Evolutionary conservation across 92 coral and sea anemone genomes (phyloP).

Genomic region (Phenganax subtilis): DNA sequence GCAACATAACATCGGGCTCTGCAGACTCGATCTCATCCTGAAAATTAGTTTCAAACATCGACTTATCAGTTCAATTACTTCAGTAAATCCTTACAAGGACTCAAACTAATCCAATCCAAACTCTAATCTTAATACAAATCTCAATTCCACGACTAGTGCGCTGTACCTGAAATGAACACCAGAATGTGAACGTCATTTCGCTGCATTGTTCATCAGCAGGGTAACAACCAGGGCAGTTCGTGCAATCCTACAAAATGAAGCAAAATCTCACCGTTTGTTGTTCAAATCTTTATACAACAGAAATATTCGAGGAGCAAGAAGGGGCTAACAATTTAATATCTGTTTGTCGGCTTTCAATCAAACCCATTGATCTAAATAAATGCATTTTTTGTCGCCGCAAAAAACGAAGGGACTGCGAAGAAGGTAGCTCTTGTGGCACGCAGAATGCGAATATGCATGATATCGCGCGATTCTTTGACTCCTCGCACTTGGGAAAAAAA

Average conservation of each 20-base stretch:
- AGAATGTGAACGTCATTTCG: conserved; percentile 91
- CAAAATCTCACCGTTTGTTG: not conserved
- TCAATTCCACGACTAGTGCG: not conserved
- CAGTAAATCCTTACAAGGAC: too few species aligned
- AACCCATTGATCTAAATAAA: not conserved
- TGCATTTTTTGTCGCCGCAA: too few species aligned
- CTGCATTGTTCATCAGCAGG: conserved; percentile 96
- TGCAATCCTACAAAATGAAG: conserved; percentile 60
- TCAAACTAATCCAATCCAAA: too few species aligned
- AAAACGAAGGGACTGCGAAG: not conserved
- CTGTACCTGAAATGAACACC: conserved; percentile 83
- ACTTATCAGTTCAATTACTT: too few species aligned
- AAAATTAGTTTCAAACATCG: not conserved
- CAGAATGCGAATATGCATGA: not conserved
- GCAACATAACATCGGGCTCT: conserved; percentile 60
- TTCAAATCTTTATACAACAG: not conserved
- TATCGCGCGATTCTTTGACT: too few species aligned
- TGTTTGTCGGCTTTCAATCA: not conserved
- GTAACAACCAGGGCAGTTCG: conserved; percentile 91
- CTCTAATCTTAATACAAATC: not conserved
- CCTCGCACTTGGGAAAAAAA: too few species aligned
- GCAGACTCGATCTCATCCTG: conserved; percentile 78
- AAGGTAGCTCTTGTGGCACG: not conserved
- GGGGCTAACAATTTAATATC: not conserved
- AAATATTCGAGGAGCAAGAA: not conserved